Base-by-base conservation (phyloP, 2,888 invertebrate species). In the Tillus elongatus region DNA sequence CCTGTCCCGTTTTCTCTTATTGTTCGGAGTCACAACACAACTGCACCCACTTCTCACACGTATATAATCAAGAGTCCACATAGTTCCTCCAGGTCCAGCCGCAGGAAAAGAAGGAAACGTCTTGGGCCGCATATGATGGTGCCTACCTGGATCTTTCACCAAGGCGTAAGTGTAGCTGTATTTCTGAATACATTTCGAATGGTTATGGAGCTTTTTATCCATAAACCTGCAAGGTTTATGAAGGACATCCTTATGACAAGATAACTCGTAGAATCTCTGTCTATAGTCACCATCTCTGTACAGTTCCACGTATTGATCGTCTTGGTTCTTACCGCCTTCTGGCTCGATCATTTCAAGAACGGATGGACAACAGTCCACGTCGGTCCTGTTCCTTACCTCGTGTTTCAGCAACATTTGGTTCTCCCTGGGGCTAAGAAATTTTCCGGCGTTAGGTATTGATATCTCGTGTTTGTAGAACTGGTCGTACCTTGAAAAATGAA, bases 131-230 rank as follows among this genome's bases (percentile, higher is more conserved):
- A 52, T 54, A 35, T 54, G 54, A 30, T 53, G 49, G 35, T 33
- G 56, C 39, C 62, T 70, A 34, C 67, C 69, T 44, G 68, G 69
- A 56, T 79, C 78, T 50, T 81, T 73, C 39, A 88, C 82, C 49
- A 89, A 70, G 37, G 89, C 90, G 67, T 90, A 90, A 2, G 83
- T 79, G 60, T 81, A 88, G 31, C 85, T 82, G 63, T 81, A 85
- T 61, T 81, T 79, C 61, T 90, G 89, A 31, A 83, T 79, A 67
- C 90, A 90, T 53, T 73, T 70, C n/a, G 86, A 84, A 44, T 76
- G 75, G 53, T 73, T 73, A 61, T 73, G 74, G 34, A 81, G 69
- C 41, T 75, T 71, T n/a, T 74, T 72, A 63, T 82, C 81, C 54
- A 87, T 71, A 66, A 82, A 61, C 41, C 73, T 70, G 59, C 90